Percentiles rank a stretch among this genome's conserved stretches.
These are phyloP conservation scores for Laothoe populi DNA, from an alignment of 2,888 invertebrate genomes.

Conservation along the genomic window DNA sequence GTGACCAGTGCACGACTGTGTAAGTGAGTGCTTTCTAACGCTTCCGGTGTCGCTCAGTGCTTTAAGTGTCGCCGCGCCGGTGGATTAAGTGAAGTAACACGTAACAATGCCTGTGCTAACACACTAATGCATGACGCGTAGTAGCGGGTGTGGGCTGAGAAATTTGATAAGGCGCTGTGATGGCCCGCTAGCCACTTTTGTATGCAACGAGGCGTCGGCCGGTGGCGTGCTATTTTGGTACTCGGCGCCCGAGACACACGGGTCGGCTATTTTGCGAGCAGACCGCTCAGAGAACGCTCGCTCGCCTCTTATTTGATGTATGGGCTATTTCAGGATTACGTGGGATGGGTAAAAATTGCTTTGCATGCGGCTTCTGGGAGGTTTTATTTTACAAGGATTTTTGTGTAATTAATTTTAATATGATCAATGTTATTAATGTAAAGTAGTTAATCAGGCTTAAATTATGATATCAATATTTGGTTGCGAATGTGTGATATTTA, in stretches of 20 bases:
- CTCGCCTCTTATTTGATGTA: constrained; percentile 34
- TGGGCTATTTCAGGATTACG: constrained; percentile 30
- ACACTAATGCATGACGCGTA: constrained; percentile 79
- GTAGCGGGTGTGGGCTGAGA: constrained; percentile 74
- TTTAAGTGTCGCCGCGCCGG: constrained; percentile 57
- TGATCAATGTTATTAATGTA: constrained; percentile 5
- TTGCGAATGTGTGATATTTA: neutral
- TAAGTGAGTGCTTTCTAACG: constrained; percentile 74
- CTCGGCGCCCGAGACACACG: constrained; percentile 34
- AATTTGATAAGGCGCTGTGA: constrained; percentile 81
- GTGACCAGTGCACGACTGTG: constrained; percentile 58
- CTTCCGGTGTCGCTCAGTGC: constrained; percentile 65
- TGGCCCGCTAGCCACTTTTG: constrained; percentile 75
- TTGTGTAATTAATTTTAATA: constrained; percentile 5
- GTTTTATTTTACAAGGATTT: constrained; percentile 15
- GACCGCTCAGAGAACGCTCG: constrained; percentile 45
- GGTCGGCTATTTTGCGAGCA: constrained; percentile 62
- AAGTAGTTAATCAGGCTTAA: neutral
- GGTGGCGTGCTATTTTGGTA: constrained; percentile 73
- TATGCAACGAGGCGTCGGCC: constrained; percentile 69
- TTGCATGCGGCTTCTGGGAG: constrained; percentile 43
- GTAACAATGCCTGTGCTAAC: constrained; percentile 72
- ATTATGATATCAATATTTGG: constrained; percentile 9
- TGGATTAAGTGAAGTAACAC: constrained; percentile 61
- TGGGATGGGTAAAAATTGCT: constrained; percentile 35